Evolutionary conservation across 2,888 invertebrate genomes (phyloP), one percentile per base, ranked within the genome.

Genomic region (Standfussiana lucernea): DNA sequence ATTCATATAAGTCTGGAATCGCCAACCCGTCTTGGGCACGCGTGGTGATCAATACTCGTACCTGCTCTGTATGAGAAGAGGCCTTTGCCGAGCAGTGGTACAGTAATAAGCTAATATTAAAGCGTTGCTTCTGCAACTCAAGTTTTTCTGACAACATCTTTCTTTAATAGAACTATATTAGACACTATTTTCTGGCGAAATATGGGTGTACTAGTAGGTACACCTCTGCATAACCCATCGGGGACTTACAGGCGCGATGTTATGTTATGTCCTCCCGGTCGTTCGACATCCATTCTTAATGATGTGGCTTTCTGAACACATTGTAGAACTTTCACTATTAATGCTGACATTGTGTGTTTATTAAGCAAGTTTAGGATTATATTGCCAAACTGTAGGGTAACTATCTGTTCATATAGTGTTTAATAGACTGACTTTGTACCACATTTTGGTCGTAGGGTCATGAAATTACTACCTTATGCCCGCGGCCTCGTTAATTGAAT

Each of bases 261-360:
- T n/a, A 62, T 7, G 4, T 64, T 1, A 2, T 28, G n/a, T 40
- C 21, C 61, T 11, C 64, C 28, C 32, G 61, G 18, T 18, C 56
- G n/a, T 69, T 37, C 21, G 15, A 32, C 42, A 24, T 15, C 28
- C 32, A 32, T 37, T 28, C 71, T 47, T 32, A 53, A 67, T 24
- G 28, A 24, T 53, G n/a, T 32, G 18, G 15, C 70, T 40, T 72
- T 61, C 61, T n/a, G n/a, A 59, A 59, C 24, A n/a, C 59, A 78
- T 78, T 40, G 79, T 68, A n/a, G 5, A 77, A 77, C 47, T 77
- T 77, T 35, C 11, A 21, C 32, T 59, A 61, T 76, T 78, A n/a
- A 68, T 59, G 75, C 32, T 40, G 21, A 59, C 59, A 28, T 76
- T 35, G 75, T 75, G 62, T 75, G 62, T 53, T 76, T 35, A 50